phyloP scores from a whole-genome alignment of 2,797 vertebrate species.

The Sylvilagus floridanus region DNA sequence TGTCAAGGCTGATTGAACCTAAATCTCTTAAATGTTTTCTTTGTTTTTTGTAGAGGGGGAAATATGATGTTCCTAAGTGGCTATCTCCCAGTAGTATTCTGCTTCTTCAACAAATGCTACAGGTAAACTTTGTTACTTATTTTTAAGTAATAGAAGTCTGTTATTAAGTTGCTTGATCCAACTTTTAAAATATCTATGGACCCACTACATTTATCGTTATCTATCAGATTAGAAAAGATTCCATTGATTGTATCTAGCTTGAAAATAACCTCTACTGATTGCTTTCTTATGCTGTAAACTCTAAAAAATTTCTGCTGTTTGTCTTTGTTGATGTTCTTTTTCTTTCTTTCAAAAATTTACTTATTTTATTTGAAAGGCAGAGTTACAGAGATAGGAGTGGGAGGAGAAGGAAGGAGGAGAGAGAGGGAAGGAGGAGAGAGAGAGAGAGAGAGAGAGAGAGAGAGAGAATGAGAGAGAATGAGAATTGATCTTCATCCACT shows the following conservation, averaged over 20 bases:
- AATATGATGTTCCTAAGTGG: constrained; percentile 94
- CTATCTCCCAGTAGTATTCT: constrained; percentile 92
- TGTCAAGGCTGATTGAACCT: constrained; percentile 50
- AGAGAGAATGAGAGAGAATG: no score
- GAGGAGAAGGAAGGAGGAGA: no score
- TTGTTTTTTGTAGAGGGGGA: constrained; percentile 90
- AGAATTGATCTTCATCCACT: no score
- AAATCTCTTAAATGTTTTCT: constrained; percentile 51
- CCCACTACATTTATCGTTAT: background rate
- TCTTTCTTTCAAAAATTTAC: background rate
- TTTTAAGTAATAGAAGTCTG: background rate
- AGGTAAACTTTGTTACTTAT: constrained; percentile 89
- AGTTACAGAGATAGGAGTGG: no score
- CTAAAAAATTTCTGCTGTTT: background rate
- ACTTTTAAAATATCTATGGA: constrained; percentile 13
- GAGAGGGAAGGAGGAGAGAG: no score
- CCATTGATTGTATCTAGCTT: background rate
- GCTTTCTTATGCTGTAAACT: constrained; percentile 1
- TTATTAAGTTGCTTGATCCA: constrained; percentile 8
- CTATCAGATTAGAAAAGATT: background rate
- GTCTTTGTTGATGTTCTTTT: background rate
- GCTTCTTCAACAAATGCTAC: constrained; percentile 96
- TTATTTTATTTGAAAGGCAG: no score
- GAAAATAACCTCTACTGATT: background rate
- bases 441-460: no score